phyloP scores from a whole-genome alignment of 2,113 vertebrate genomes.

The rabbit (Oryctolagus cuniculus) region mOryCun1.1 NC_091440.1:52395001-52395500 shows the following conservation, averaged over 20 bases:
- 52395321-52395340: not conserved
- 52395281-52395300: not conserved
- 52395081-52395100: not conserved
- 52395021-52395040: not conserved
- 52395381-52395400: not conserved
- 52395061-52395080: not conserved
- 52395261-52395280: not conserved
- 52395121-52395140: not conserved
- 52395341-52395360: not conserved
- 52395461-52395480: not conserved
- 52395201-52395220: no score
- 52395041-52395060: not conserved
- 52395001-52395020: not conserved
- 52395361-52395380: not conserved
- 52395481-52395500: not conserved
- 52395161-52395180: not conserved
- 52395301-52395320: not conserved
- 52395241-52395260: not conserved
- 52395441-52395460: not conserved
- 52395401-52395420: not conserved
- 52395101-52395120: not conserved
- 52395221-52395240: not conserved
- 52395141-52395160: not conserved
- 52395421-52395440: not conserved
- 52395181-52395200: not conserved